Base-by-base conservation (phyloP, 2,797 vertebrate species). In the Mormyrus hasselquistii region DNA sequence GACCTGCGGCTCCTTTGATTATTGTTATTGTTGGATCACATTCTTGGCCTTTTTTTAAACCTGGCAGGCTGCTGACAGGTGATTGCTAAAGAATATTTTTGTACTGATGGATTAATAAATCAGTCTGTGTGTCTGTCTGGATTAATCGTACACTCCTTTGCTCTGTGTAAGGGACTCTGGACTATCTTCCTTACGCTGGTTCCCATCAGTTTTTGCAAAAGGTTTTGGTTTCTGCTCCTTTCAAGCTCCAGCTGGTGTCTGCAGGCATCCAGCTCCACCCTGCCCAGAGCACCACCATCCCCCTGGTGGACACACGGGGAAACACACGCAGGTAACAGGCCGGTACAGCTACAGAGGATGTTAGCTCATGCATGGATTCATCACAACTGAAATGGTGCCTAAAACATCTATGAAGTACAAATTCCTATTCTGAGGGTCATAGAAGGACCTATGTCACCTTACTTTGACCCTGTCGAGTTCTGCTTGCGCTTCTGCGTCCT, bases 161-260 rank as follows among this genome's bases (percentile, higher is more conserved):
- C 25, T 0, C 65, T 14, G 29, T 38, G 25, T 2, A 38, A 38
- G 25, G 65, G 65, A 73, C 34, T 2, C 25, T 34, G 50, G 19
- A 19, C 41, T 84, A 79, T 79, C 34, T 41, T 19, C 34, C 84
- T 41, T 87, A 89, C 83, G 16, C 22, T n/a, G 59, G 38, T 76
- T 49, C 59, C 65, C 29, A 34, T 90, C 10, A 88, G 44, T 89
- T 65, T 93, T 19, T 93, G 91, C 89, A 92, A 89, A 22, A 92
- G 44, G 0, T 6, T 14, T 25, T 90, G 93, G 59, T 87, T 93
- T 88, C 92, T 91, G 91, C 90, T 93, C 50, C 44, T 93, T 88
- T 94, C 93, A 73, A 94, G 87, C 89, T 95, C 92, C 91, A 91
- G 91, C 88, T 95, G 92, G 73, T 92, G 93, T 91, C 92, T 93